Evolutionary conservation across 2,888 invertebrate species (phyloP), one percentile per base, ranked within the genome.

Genomic region (Dasypogon diadema): DNA sequence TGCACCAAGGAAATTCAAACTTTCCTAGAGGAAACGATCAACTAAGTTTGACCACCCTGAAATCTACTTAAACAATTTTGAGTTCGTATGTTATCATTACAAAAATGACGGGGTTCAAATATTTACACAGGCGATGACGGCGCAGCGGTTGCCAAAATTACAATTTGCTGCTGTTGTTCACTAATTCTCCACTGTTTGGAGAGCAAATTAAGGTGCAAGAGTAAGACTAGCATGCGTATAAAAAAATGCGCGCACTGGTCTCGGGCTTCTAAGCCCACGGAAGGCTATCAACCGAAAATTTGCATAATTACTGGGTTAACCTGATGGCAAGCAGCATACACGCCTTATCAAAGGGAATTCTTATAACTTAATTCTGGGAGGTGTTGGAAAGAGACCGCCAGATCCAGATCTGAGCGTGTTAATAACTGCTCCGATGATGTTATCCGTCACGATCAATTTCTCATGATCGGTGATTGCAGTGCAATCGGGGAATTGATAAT

Each of bases 391-490:
- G 42, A 46, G 46, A 46, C 65, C 65, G 14, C 8, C 48, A 16
- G 46, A 34, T 16, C n/a, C 48, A 26, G 46, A 24, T 14, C 46
- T 22, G 46, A 48, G 14, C 46, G 63, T 63, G 70, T 42, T 51
- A 48, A 51, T 70, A 70, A 14, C 16, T 14, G 22, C 54, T 22
- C 55, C 37, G 72, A 42, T 73, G 72, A 55, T 73, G 55, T 55
- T 37, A 14, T 48, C 56, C 75, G 75, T 75, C 68, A 75, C 75
- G 75, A 75, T 75, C 75, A 75, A 75, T 75, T 75, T 75, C 72
- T n/a, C 37, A 22, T 51, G 72, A 73, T 73, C 56, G 54, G 34
- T 51, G 30, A 70, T 70, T 54, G 70, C 54, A 51, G 51, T 54
- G 54, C 30, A 12, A n/a, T 42, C 48, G 65, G 37, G 14, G n/a